Evolutionary conservation across 2,113 vertebrate species (phyloP).

Genomic region (Rhinolophus sinicus): DNA sequence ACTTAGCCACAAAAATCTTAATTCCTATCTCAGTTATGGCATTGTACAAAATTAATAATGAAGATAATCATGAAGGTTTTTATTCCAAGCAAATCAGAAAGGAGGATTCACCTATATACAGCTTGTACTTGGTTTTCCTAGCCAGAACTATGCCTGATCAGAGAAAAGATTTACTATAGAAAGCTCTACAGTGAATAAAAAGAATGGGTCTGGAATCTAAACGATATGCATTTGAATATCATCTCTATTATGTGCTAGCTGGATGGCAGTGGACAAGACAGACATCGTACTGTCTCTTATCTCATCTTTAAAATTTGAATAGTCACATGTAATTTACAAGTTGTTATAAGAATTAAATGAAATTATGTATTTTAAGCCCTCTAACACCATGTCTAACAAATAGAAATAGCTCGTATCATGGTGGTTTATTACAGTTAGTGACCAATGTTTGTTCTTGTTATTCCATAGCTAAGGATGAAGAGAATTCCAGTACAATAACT

Average conservation of each 20-base stretch:
- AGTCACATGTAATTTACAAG: background rate
- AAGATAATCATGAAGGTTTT: conserved; percentile 13
- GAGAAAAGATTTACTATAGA: conserved; percentile 1
- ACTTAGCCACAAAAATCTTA: background rate
- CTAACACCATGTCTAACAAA: background rate
- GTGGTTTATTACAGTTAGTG: background rate
- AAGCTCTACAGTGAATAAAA: background rate
- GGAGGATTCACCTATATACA: background rate
- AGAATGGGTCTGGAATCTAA: background rate
- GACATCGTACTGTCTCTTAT: background rate
- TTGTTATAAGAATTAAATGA: background rate
- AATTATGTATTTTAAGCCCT: background rate
- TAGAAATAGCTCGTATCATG: background rate
- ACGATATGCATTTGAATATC: conserved; percentile 8
- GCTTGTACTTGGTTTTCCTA: background rate
- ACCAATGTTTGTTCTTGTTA: background rate
- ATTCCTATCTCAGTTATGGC: background rate
- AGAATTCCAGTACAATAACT: background rate
- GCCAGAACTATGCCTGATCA: background rate
- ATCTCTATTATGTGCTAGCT: background rate
- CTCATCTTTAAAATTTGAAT: conserved; percentile 23
- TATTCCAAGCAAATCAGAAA: background rate
- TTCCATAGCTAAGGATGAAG: background rate
- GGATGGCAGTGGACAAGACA: background rate
- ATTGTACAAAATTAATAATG: conserved; percentile 20